Evolutionary conservation across 2,888 invertebrate species (phyloP).

Genomic region (Ormia ochracea): DNA sequence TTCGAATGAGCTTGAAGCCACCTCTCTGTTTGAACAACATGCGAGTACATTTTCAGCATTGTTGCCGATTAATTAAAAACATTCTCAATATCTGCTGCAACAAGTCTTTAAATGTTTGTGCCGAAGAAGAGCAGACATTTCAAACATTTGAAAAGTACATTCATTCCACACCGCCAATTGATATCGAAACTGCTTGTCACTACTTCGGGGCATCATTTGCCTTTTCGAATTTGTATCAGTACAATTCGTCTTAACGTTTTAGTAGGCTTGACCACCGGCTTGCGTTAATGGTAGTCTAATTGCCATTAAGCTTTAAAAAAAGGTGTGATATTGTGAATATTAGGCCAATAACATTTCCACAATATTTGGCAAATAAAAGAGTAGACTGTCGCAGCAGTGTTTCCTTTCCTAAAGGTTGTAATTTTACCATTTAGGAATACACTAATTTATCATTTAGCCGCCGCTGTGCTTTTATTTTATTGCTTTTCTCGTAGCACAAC

Average conservation of each 20-base stretch:
- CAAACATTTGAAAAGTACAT: slow-evolving; percentile 45
- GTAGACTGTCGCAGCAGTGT: slow-evolving; percentile 45
- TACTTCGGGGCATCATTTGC: background rate
- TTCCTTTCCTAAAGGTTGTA: slow-evolving; percentile 34
- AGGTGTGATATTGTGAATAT: slow-evolving; percentile 57
- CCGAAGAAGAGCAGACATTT: background rate
- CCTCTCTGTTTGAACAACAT: slow-evolving; percentile 9
- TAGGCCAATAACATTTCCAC: slow-evolving; percentile 17
- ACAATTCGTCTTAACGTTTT: slow-evolving; percentile 32
- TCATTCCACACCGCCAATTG: background rate
- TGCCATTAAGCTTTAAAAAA: slow-evolving; percentile 60
- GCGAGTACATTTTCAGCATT: background rate
- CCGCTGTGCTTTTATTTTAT: no score
- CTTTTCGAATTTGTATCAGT: slow-evolving; percentile 41
- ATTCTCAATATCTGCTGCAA: background rate
- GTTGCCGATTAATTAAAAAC: slow-evolving; percentile 50
- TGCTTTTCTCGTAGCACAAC: slow-evolving; percentile 7
- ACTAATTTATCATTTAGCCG: slow-evolving; percentile 61
- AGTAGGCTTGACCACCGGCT: slow-evolving; percentile 43
- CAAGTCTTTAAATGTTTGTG: slow-evolving; percentile 30
- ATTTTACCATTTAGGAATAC: slow-evolving; percentile 56
- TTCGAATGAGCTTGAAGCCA: background rate
- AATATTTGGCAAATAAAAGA: background rate
- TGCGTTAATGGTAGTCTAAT: slow-evolving; percentile 58
- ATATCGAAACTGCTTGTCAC: slow-evolving; percentile 5